phyloP scores from a whole-genome alignment of 2,888 invertebrate genomes.

The Cyclophora punctaria region DNA sequence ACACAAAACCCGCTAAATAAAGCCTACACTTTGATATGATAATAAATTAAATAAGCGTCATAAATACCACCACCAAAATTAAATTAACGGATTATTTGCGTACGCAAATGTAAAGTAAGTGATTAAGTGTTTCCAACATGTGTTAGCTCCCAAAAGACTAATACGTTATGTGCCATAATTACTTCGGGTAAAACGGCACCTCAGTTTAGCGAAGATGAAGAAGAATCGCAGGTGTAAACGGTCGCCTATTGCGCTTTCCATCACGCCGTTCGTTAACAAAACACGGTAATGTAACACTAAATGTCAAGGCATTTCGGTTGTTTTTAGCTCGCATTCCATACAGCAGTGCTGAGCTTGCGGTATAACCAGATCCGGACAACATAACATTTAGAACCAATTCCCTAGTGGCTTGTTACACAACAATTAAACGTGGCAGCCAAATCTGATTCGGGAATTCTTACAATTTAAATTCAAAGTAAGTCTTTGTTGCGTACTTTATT shows the following conservation, averaged over 20 bases:
- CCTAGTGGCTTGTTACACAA: slow-evolving; percentile 70
- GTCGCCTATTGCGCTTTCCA: slow-evolving; percentile 65
- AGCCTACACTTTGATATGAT: slow-evolving; percentile 67
- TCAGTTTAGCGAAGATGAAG: slow-evolving; percentile 71
- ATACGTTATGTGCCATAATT: slow-evolving; percentile 71
- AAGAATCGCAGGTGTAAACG: slow-evolving; percentile 73
- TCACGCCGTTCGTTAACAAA: slow-evolving; percentile 35
- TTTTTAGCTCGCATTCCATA: slow-evolving; percentile 42
- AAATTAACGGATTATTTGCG: slow-evolving; percentile 70
- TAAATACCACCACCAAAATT: slow-evolving; percentile 65
- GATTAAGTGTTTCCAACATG: slow-evolving; percentile 70
- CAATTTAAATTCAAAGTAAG: slow-evolving; percentile 26
- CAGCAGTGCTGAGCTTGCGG: slow-evolving; percentile 51
- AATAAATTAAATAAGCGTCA: slow-evolving; percentile 69
- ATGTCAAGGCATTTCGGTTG: slow-evolving; percentile 39
- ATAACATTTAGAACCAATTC: slow-evolving; percentile 68
- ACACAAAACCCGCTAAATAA: slow-evolving; percentile 56
- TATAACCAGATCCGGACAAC: slow-evolving; percentile 57
- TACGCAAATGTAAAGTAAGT: slow-evolving; percentile 70
- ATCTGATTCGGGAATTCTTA: slow-evolving; percentile 55
- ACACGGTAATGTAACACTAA: slow-evolving; percentile 39
- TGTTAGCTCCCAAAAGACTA: slow-evolving; percentile 70
- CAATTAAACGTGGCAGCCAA: slow-evolving; percentile 68
- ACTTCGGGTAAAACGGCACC: slow-evolving; percentile 65
- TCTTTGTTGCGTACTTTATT: no score